These are phyloP conservation scores for Cydia fagiglandana DNA, from an alignment of 1,140 invertebrate genomes.

Conservation along the genomic window DNA sequence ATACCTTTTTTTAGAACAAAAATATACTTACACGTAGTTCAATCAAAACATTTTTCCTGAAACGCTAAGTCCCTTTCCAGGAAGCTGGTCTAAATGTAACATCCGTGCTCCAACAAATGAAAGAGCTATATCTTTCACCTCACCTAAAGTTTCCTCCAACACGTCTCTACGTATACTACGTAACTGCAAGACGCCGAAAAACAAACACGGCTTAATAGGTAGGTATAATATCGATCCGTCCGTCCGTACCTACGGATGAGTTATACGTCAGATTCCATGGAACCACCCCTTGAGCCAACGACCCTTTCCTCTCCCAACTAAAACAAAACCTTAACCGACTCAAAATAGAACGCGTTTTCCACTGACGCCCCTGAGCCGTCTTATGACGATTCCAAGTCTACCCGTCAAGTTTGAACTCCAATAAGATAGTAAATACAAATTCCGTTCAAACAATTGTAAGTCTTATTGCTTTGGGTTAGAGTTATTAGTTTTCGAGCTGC, in stretches of 20 bases:
- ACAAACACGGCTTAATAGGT: constrained; percentile 61
- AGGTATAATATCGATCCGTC: constrained; percentile 63
- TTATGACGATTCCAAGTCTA: constrained; percentile 70
- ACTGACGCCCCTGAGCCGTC: constrained; percentile 49
- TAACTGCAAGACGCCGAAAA: constrained; percentile 46
- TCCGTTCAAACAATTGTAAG: constrained; percentile 50
- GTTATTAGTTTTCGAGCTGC: constrained; percentile 51
- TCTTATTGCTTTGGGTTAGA: constrained; percentile 51
- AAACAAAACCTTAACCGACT: constrained; percentile 45
- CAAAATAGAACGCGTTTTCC: constrained; percentile 50
- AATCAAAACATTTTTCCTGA: constrained; percentile 1
- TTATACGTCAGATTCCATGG: constrained; percentile 59
- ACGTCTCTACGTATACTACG: neutral
- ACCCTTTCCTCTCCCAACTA: constrained; percentile 44
- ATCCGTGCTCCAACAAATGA: neutral
- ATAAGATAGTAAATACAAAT: constrained; percentile 68
- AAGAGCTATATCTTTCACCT: constrained; percentile 10
- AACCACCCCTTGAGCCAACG: constrained; percentile 61
- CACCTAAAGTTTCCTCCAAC: constrained; percentile 2
- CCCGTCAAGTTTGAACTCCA: constrained; percentile 51
- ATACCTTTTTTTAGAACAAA: neutral
- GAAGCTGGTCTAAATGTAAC: neutral
- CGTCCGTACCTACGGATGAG: constrained; percentile 67
- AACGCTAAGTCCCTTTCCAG: neutral
- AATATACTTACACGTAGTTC: neutral